Percentiles rank a stretch among this genome's conserved stretches.
Evolutionary conservation across 2,113 vertebrate genomes (phyloP).

Genomic region (Platichthys flesus): DNA sequence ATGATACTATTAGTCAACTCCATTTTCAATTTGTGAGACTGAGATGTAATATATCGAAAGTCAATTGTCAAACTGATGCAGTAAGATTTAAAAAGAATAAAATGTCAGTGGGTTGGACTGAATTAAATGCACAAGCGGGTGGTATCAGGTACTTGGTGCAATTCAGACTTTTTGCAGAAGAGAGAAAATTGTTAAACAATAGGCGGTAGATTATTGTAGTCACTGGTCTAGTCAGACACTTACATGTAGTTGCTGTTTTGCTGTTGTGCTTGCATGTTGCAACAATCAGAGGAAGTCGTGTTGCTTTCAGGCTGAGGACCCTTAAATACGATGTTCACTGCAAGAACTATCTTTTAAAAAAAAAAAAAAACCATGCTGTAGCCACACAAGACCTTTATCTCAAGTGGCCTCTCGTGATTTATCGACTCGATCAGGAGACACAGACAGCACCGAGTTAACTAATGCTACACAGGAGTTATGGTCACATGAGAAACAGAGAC

Average conservation of each 20-base stretch:
- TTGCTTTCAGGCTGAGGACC: conserved; percentile 79
- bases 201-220: conserved; percentile 81
- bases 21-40: conserved; percentile 75
- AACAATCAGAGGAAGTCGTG: conserved; percentile 76
- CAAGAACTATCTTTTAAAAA: conserved; percentile 78
- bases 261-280: conserved; percentile 83
- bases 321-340: conserved; percentile 81
- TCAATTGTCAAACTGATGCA: conserved; percentile 72
- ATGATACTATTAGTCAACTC: conserved; percentile 77
- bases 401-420: conserved; percentile 60
- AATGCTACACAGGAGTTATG: conserved; percentile 26
- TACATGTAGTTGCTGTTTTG: conserved; percentile 88
- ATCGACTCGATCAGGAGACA: conserved; percentile 44
- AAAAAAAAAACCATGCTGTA: conserved; percentile 64
- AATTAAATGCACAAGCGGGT: conserved; percentile 70
- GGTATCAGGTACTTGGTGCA: conserved; percentile 92
- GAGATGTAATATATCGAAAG: conserved; percentile 84
- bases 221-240: conserved; percentile 89
- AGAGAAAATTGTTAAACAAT: conserved; percentile 75
- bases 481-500: conserved; percentile 47
- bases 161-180: conserved; percentile 82
- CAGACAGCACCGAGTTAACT: conserved; percentile 26
- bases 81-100: conserved; percentile 40
- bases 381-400: conserved; percentile 83
- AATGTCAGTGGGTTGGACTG: conserved; percentile 61